Conservation (phyloP, 1,140 invertebrate genomes). For the Dolichoris vasculosae region DNA sequence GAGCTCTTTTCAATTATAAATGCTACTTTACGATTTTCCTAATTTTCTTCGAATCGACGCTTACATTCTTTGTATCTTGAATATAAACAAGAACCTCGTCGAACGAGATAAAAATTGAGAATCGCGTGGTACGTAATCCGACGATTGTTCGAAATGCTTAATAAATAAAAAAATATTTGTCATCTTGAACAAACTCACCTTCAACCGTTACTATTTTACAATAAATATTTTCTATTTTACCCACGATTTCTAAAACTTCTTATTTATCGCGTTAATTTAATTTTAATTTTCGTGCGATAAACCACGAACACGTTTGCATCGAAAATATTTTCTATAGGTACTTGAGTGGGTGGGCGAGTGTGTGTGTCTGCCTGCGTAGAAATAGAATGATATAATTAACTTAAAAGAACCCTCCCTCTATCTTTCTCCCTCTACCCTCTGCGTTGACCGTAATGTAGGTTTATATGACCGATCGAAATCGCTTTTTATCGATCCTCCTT, state of each 20-base stretch:
- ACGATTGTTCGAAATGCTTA: background rate
- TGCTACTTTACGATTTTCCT: background rate
- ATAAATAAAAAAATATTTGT: background rate
- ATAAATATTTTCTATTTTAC: no score
- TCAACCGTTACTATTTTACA: background rate
- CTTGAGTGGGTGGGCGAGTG: no score
- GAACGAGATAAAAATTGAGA: background rate
- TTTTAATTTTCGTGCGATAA: background rate
- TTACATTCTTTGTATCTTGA: background rate
- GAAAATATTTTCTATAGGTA: background rate
- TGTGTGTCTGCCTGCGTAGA: no score
- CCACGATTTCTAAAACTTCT: background rate
- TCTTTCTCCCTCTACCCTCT: no score
- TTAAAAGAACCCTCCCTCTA: background rate
- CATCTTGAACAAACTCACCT: background rate
- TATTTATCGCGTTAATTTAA: conserved; percentile 8
- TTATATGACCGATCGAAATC: conserved; percentile 22
- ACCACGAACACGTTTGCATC: background rate
- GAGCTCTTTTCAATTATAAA: background rate
- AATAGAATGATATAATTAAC: background rate
- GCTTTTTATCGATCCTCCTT: conserved; percentile 7
- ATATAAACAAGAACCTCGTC: background rate
- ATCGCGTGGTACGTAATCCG: background rate
- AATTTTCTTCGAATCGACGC: background rate
- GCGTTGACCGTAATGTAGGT: background rate